These are phyloP conservation scores for Agapornis roseicollis DNA, from an alignment of 2,113 vertebrate genomes.

Conservation along the genomic window DNA sequence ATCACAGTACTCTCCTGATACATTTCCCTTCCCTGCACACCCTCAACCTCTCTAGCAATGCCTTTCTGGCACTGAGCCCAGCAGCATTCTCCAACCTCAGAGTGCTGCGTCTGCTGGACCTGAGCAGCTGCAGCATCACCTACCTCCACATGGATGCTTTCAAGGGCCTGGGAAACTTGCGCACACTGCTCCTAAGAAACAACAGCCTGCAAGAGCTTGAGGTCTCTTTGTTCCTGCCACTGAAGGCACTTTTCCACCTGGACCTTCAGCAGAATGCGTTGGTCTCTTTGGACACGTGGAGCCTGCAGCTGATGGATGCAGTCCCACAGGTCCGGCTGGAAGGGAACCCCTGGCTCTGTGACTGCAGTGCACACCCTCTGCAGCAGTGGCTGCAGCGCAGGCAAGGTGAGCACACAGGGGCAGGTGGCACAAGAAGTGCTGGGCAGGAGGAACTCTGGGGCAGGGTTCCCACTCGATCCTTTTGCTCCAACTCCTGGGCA, in stretches of 20 bases:
- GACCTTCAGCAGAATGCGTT: conserved; percentile 45
- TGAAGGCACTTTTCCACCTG: conserved; percentile 47
- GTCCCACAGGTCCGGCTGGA: neutral
- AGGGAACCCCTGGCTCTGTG: conserved; percentile 5
- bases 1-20: conserved; percentile 23
- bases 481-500: neutral
- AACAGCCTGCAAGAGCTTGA: conserved; percentile 42
- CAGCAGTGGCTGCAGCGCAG: conserved; percentile 33
- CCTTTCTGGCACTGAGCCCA: conserved; percentile 71
- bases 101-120: conserved; percentile 57
- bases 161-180: conserved; percentile 56
- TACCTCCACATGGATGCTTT: conserved; percentile 42
- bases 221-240: neutral
- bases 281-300: neutral
- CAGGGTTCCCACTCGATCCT: neutral
- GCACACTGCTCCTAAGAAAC: conserved; percentile 59
- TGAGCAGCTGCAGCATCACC: conserved; percentile 67
- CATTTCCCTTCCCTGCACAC: conserved; percentile 35
- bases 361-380: neutral
- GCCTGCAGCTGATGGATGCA: conserved; percentile 24
- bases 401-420: neutral
- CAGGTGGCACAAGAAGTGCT: fast-evolving
- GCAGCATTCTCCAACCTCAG: conserved; percentile 60
- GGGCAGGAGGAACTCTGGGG: fast-evolving
- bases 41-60: conserved; percentile 74